These are phyloP conservation scores for Dendrolimus kikuchii DNA, from an alignment of 1,140 invertebrate genomes.

Conservation along the genomic window DNA sequence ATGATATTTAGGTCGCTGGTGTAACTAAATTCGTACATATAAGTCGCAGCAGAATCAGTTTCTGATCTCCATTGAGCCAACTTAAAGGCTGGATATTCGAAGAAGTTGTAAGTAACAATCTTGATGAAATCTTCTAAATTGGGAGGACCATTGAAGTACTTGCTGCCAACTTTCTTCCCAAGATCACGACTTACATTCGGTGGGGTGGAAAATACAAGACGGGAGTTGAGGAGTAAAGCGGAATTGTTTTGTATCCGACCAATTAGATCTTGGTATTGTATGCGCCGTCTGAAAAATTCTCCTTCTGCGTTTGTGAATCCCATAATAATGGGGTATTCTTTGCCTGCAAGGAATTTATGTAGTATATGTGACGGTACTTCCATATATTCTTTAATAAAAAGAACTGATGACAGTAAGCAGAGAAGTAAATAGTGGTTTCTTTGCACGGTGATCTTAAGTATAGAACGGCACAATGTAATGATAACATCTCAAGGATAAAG, in stretches of 20 bases:
- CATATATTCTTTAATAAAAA: too few species aligned
- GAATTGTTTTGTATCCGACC: conserved; percentile 5
- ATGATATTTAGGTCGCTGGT: conserved; percentile 11
- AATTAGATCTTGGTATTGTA: conserved; percentile 13
- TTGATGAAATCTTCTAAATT: conserved; percentile 18
- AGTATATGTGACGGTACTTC: too few species aligned
- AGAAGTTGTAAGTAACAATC: conserved; percentile 9
- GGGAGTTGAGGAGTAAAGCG: conserved; percentile 3
- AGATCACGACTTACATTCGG: conserved; percentile 1
- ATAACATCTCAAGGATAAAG: too few species aligned
- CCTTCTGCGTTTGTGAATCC: conserved; percentile 21
- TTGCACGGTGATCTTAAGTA: too few species aligned
- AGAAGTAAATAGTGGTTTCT: too few species aligned
- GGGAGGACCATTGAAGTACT: conserved; percentile 15
- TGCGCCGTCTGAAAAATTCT: conserved; percentile 10
- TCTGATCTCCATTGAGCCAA: conserved; percentile 13
- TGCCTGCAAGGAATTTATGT: background rate
- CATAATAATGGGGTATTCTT: conserved; percentile 21
- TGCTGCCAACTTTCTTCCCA: conserved; percentile 1
- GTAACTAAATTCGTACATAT: conserved; percentile 23
- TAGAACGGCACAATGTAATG: too few species aligned
- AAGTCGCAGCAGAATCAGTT: conserved; percentile 9
- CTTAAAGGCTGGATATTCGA: conserved; percentile 22
- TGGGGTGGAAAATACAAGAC: conserved; percentile 7
- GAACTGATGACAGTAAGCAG: too few species aligned